These are phyloP conservation scores for Neoitamus cyanurus DNA, from an alignment of 2,888 invertebrate genomes.

Conservation along the genomic window DNA sequence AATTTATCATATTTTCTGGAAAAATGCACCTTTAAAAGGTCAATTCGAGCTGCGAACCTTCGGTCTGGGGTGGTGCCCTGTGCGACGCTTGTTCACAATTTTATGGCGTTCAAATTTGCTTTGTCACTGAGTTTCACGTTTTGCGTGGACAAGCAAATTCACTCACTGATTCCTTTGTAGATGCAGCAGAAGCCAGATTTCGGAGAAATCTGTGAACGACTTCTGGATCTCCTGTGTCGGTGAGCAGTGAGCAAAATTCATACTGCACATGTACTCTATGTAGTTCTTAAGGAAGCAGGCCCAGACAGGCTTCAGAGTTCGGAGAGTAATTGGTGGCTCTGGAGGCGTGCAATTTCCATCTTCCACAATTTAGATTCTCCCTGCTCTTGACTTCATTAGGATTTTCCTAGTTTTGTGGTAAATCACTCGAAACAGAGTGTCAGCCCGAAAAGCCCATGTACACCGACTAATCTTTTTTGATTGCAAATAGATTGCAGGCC, in stretches of 20 bases:
- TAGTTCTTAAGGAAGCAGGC: neutral
- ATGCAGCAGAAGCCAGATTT: neutral
- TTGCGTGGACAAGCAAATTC: neutral
- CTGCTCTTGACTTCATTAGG: neutral
- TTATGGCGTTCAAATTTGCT: neutral
- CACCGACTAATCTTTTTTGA: slow-evolving; percentile 60
- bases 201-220: neutral
- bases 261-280: neutral
- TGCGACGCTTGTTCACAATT: neutral
- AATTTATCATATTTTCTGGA: slow-evolving; percentile 32
- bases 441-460: neutral
- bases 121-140: neutral
- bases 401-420: neutral
- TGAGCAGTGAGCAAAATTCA: neutral
- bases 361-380: neutral
- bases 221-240: neutral
- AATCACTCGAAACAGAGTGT: slow-evolving; percentile 5
- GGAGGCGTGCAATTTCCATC: neutral
- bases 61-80: neutral
- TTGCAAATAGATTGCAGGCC: slow-evolving; percentile 64
- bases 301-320: neutral
- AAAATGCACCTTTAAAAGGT: slow-evolving; percentile 37
- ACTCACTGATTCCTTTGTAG: neutral
- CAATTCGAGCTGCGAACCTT: neutral
- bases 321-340: neutral